Base-by-base conservation (phyloP, 2,888 invertebrate species). In the Notocelia uddmanniana region DNA sequence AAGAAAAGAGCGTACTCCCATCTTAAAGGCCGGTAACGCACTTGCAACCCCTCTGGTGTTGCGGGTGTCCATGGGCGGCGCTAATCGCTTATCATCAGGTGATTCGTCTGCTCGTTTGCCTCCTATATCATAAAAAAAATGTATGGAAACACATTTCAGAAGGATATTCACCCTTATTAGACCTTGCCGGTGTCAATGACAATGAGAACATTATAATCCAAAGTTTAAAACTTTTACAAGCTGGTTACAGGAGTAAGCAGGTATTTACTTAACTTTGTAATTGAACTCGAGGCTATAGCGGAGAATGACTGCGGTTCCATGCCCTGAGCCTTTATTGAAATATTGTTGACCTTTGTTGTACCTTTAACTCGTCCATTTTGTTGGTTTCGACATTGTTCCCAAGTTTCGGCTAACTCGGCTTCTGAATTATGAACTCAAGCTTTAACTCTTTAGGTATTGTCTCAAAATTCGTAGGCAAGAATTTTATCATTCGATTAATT, bases 311-410 rank as follows among this genome's bases (percentile, higher is more conserved):
- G 48, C 68, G 76, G 80, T 82, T 74, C 69, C 66, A 79, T 78
- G 80, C 77, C 78, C 79, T 80, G 79, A 77, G 78, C 77, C 76
- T 78, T 79, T 75, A 74, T 77, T 74, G 79, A 84, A 83, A 81
- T 85, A 86, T 81, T 81, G 78, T 81, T 83, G 76, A 84, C 85
- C 81, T 84, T 85, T 84, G 79, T 82, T 83, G 78, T 80, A 71
- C 80, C 79, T 79, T 77, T 74, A 87, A 87, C 83, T 80, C 80
- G 80, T 76, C 79, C 79, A 81, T 82, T 86, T 85, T 75, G 76
- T 79, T 78, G 85, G 85, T 79, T 87, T 85, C 86, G 75, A 82
- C 78, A 80, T 84, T 84, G 83, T 85, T 80, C 67, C 60, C 55
- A 83, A 83, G 81, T 85, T 85, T 81, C 68, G 23, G 57, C 57